A percentile compares a stretch with the other conserved stretches of the same genome.
Evolutionary conservation across 2,113 vertebrate species (phyloP).

Genomic region (Holacanthus passer): DNA sequence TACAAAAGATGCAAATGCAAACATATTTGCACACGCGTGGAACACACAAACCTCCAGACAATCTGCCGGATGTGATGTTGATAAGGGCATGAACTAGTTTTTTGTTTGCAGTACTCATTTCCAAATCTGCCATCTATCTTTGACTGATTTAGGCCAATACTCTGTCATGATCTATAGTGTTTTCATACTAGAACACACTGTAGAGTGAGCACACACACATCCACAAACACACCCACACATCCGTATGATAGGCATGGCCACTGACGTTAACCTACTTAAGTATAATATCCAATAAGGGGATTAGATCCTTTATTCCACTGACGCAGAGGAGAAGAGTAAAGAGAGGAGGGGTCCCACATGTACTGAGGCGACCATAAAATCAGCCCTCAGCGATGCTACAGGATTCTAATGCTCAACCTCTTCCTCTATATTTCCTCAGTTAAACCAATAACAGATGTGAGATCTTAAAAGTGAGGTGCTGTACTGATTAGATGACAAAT

Average conservation of each 20-base stretch:
- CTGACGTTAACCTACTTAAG: slow-evolving; percentile 58
- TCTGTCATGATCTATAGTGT: not conserved
- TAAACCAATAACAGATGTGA: slow-evolving; percentile 37
- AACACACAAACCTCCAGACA: slow-evolving; percentile 2
- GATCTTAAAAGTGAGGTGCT: slow-evolving; percentile 17
- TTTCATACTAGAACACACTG: slow-evolving; percentile 3
- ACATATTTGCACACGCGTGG: not conserved
- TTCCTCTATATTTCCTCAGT: not conserved
- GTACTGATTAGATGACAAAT: slow-evolving; percentile 43
- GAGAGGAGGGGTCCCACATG: slow-evolving; percentile 3
- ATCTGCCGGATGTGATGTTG: slow-evolving; percentile 3
- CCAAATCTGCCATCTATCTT: slow-evolving; percentile 30
- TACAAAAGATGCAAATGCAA: not conserved
- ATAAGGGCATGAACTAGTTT: slow-evolving; percentile 2
- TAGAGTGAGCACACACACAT: slow-evolving; percentile 18
- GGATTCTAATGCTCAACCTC: not conserved
- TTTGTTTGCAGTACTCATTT: slow-evolving; percentile 26
- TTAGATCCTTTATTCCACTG: slow-evolving; percentile 52
- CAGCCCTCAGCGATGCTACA: not conserved
- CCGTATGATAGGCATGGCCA: slow-evolving; percentile 9
- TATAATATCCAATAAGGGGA: slow-evolving; percentile 59
- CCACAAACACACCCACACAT: slow-evolving; percentile 29
- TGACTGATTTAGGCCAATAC: slow-evolving; percentile 50
- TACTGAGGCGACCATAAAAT: slow-evolving; percentile 25
- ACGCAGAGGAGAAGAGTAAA: slow-evolving; percentile 12